phyloP scores from a whole-genome alignment of 2,113 vertebrate species.

The Urocitellus parryii region DNA sequence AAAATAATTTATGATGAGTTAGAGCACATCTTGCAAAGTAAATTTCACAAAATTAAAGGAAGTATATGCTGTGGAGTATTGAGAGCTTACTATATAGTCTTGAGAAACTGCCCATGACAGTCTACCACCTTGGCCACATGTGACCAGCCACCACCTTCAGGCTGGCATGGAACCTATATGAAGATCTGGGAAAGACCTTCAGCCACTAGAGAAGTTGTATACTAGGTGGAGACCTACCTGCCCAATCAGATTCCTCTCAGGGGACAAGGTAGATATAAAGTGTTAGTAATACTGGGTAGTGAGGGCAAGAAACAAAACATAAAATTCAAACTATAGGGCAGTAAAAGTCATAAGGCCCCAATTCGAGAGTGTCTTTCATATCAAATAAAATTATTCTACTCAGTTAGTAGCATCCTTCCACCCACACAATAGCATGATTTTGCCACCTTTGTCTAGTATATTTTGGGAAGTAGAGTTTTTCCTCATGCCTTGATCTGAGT shows the following conservation, averaged over 20 bases:
- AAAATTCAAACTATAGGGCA: constrained; percentile 5
- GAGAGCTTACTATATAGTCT: neutral
- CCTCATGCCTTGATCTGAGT: neutral
- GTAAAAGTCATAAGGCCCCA: neutral
- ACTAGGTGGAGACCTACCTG: neutral
- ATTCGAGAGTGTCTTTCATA: neutral
- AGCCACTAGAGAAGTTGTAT: neutral
- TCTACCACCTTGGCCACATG: neutral
- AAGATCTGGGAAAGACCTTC: neutral
- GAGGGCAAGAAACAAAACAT: neutral
- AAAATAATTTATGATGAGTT: neutral
- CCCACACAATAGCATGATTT: neutral
- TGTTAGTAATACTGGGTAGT: neutral
- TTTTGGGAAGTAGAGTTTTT: neutral
- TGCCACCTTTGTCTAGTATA: neutral
- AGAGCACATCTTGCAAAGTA: neutral
- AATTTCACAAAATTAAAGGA: neutral
- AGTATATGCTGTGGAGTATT: neutral
- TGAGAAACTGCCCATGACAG: neutral
- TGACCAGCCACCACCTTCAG: neutral
- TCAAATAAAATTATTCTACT: constrained; percentile 3
- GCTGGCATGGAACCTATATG: too few relatives aligned
- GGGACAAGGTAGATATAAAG: neutral
- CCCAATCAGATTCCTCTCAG: neutral
- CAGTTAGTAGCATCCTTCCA: neutral